Conservation (phyloP, 2,888 invertebrate genomes). For the Melitaea athalia region DNA sequence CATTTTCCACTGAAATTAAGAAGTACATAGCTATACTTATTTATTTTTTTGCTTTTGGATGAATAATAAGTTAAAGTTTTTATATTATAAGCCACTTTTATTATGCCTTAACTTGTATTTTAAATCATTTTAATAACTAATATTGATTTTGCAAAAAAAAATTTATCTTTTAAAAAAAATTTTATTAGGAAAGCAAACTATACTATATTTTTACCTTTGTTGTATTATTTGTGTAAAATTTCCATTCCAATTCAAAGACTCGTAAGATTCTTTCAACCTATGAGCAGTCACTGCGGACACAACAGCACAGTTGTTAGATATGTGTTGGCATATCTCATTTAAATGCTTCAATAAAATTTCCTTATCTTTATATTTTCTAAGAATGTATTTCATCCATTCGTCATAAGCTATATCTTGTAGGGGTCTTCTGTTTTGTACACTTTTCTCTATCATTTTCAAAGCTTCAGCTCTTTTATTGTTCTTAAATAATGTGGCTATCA, state of each 20-base stretch:
- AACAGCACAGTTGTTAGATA: constrained; percentile 72
- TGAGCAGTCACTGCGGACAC: constrained; percentile 56
- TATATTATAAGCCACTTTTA: no score
- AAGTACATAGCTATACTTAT: not conserved
- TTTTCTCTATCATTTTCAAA: constrained; percentile 82
- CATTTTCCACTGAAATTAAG: constrained; percentile 83
- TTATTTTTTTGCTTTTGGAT: not conserved
- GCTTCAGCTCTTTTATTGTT: constrained; percentile 82
- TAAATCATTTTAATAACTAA: no score
- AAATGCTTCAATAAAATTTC: constrained; percentile 65
- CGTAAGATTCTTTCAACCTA: constrained; percentile 56
- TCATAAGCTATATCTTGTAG: constrained; percentile 75
- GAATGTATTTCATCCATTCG: constrained; percentile 78
- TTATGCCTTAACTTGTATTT: no score
- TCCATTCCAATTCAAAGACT: constrained; percentile 58
- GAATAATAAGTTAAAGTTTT: no score
- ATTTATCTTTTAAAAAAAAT: no score
- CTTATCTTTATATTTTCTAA: constrained; percentile 62
- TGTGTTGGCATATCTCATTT: constrained; percentile 82
- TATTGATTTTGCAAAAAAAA: no score
- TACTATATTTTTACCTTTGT: constrained; percentile 53
- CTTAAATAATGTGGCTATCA: constrained; percentile 83
- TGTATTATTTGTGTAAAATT: constrained; percentile 58
- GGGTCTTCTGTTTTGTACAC: constrained; percentile 67
- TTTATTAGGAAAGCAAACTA: not conserved